Evolutionary conservation across 2,888 invertebrate species (phyloP).

Genomic region (Caenorhabditis plicata): DNA sequence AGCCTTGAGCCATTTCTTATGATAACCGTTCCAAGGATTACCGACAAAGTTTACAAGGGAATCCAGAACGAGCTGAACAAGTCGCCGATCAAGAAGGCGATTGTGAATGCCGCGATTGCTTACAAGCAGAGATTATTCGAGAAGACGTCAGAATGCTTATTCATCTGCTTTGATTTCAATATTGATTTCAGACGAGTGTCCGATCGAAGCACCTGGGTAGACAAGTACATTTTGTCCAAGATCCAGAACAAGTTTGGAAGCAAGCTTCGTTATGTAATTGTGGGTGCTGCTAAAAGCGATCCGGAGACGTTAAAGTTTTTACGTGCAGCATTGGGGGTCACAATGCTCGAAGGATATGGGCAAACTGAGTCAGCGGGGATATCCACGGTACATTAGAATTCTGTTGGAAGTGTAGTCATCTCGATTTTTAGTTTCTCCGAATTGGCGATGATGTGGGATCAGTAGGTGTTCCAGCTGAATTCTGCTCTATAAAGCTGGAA

Average conservation of each 20-base stretch:
- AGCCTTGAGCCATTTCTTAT: conserved; percentile 9
- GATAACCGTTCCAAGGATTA: conserved; percentile 29
- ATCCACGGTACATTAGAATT: conserved; percentile 1
- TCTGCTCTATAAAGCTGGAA: conserved; percentile 13
- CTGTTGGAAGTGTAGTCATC: conserved; percentile 22
- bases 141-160: conserved; percentile 15
- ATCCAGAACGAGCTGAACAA: conserved; percentile 16
- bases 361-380: conserved; percentile 30
- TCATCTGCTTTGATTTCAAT: not conserved
- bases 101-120: conserved; percentile 18
- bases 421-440: no score
- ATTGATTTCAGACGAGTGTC: conserved; percentile 18
- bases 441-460: conserved; percentile 14
- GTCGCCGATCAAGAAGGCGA: conserved; percentile 13
- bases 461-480: conserved; percentile 20
- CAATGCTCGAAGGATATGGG: conserved; percentile 27
- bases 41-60: conserved; percentile 23
- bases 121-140: conserved; percentile 15
- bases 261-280: conserved; percentile 12
- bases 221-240: conserved; percentile 23
- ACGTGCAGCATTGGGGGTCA: conserved; percentile 23
- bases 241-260: conserved; percentile 19
- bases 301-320: conserved; percentile 7
- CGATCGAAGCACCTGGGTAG: conserved; percentile 17
- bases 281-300: conserved; percentile 26